Evolutionary conservation across 2,797 vertebrate genomes (phyloP).

Genomic region (Xenopus petersii): DNA sequence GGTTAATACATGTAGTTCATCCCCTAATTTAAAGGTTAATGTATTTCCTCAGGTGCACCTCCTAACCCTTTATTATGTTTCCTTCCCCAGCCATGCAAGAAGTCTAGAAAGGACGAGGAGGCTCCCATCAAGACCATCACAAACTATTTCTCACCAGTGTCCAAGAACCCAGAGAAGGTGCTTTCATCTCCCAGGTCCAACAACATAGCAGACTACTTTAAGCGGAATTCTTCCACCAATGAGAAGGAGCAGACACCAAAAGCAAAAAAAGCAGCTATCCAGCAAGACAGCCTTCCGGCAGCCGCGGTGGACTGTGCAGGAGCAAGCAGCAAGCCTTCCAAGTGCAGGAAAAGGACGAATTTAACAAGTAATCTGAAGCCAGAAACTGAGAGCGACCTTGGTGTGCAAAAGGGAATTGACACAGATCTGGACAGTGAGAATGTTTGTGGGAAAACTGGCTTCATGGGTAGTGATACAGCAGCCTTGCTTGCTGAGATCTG

Average conservation of each 20-base stretch:
- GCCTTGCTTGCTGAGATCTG: slow-evolving; percentile 54
- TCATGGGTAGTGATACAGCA: slow-evolving; percentile 61
- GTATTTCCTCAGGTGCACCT: too few relatives aligned
- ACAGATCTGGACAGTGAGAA: slow-evolving; percentile 39
- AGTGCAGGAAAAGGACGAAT: slow-evolving; percentile 64
- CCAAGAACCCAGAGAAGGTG: slow-evolving; percentile 68
- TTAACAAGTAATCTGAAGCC: slow-evolving; percentile 53
- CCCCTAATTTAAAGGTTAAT: too few relatives aligned
- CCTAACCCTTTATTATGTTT: not conserved
- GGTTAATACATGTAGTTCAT: too few relatives aligned
- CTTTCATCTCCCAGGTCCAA: slow-evolving; percentile 80
- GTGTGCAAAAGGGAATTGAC: too few relatives aligned
- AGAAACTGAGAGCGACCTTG: slow-evolving; percentile 50
- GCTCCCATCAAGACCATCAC: slow-evolving; percentile 79
- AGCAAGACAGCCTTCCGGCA: slow-evolving; percentile 9
- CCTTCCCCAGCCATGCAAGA: slow-evolving; percentile 82
- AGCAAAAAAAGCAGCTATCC: slow-evolving; percentile 30
- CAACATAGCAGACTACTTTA: slow-evolving; percentile 89
- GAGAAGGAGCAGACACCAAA: slow-evolving; percentile 59
- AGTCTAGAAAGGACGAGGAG: slow-evolving; percentile 77
- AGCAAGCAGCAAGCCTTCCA: slow-evolving; percentile 58
- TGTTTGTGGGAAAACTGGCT: slow-evolving; percentile 42
- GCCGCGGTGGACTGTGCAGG: slow-evolving; percentile 45
- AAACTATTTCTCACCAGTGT: slow-evolving; percentile 77
- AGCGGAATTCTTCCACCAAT: slow-evolving; percentile 58